Conservation (phyloP, 92 coral and sea anemone species). For the Epizoanthus ramosus region DNA sequence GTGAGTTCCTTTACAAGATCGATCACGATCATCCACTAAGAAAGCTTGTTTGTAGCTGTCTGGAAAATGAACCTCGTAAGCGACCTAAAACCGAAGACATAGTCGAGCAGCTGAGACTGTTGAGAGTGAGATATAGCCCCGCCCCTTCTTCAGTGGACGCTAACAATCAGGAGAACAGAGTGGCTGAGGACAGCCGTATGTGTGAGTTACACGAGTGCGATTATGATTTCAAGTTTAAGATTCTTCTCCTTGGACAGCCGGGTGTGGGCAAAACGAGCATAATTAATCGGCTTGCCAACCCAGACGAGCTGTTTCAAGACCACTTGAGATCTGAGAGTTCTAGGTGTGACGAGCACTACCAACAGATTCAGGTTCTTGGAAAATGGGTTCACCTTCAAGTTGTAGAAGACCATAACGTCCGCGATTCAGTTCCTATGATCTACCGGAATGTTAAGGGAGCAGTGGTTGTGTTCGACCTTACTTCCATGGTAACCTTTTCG, state of each 20-base stretch:
- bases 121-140: conserved; percentile 14
- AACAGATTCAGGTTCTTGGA: conserved; percentile 61
- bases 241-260: conserved; percentile 59
- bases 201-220: conserved; percentile 5
- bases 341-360: conserved; percentile 49
- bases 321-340: conserved; percentile 13
- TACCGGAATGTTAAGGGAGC: conserved; percentile 67
- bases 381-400: conserved; percentile 70
- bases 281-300: conserved; percentile 57
- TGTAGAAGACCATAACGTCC: conserved; percentile 45
- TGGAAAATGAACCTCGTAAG: conserved; percentile 62
- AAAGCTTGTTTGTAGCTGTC: conserved; percentile 59
- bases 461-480: conserved; percentile 70
- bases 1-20: conserved; percentile 71
- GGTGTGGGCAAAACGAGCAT: conserved; percentile 79
- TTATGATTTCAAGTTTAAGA: conserved; percentile 71
- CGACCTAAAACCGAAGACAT: conserved; percentile 65
- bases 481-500: conserved; percentile 32
- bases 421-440: conserved; percentile 52
- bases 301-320: conserved; percentile 12
- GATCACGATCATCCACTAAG: conserved; percentile 72
- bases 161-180: neutral
- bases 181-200: conserved; percentile 1
- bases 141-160: too few species aligned
- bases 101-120: conserved; percentile 40